Evolutionary conservation across 1,140 invertebrate genomes (phyloP).

Genomic region (Drosophila grimshawi): DNA sequence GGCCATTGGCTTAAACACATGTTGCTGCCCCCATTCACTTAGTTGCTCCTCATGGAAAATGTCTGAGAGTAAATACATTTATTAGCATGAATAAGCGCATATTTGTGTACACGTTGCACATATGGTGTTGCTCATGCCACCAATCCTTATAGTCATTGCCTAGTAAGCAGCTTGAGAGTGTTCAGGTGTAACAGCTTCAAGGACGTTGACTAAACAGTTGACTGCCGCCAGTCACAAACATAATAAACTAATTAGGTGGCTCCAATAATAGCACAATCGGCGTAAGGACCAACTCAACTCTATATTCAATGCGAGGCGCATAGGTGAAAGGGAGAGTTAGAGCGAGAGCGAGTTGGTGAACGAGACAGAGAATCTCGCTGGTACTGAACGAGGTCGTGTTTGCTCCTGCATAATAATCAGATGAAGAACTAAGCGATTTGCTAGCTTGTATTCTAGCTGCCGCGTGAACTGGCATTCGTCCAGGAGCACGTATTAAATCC

Average conservation of each 20-base stretch:
- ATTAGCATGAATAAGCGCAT: constrained; percentile 60
- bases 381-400: constrained; percentile 40
- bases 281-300: constrained; percentile 16
- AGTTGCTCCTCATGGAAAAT: not conserved
- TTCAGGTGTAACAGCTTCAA: constrained; percentile 3
- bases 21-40: not conserved
- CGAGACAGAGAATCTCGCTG: constrained; percentile 21
- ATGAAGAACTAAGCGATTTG: constrained; percentile 48
- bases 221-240: constrained; percentile 25
- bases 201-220: constrained; percentile 20
- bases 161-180: constrained; percentile 17
- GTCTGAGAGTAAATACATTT: constrained; percentile 37
- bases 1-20: too few species aligned
- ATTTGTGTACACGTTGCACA: constrained; percentile 44
- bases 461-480: not conserved
- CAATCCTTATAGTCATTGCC: constrained; percentile 28
- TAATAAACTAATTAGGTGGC: constrained; percentile 63
- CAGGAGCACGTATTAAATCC: constrained; percentile 68
- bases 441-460: not conserved
- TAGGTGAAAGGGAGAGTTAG: not conserved
- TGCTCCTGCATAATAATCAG: constrained; percentile 64
- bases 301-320: not conserved
- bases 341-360: not conserved
- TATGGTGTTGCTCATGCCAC: not conserved
- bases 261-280: constrained; percentile 42